Percentiles rank a stretch among this genome's conserved stretches.
phyloP scores from a whole-genome alignment of 2,888 invertebrate species.

The Noctua fimbriata region DNA sequence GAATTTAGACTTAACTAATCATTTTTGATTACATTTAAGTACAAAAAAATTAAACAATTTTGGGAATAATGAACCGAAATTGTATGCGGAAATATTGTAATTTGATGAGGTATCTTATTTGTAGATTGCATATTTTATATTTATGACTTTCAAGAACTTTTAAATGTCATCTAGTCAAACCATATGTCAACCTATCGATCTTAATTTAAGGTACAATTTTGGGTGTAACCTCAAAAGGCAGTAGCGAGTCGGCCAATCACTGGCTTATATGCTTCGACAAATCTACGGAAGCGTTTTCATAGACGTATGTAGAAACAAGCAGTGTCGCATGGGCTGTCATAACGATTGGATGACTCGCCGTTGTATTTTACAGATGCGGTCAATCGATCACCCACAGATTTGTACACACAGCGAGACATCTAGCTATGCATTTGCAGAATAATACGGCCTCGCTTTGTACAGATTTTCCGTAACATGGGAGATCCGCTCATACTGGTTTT shows the following conservation, averaged over 20 bases:
- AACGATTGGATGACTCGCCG: neutral
- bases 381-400: neutral
- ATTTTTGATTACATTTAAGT: slow-evolving; percentile 22
- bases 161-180: slow-evolving; percentile 24
- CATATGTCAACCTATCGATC: neutral
- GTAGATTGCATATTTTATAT: neutral
- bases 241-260: neutral
- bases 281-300: neutral
- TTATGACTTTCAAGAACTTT: neutral
- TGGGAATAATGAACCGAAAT: neutral
- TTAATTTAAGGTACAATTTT: neutral
- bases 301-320: neutral
- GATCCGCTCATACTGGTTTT: too few relatives aligned
- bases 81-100: neutral
- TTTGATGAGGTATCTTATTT: neutral
- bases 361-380: neutral
- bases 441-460: too few relatives aligned
- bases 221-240: neutral
- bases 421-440: too few relatives aligned
- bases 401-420: neutral
- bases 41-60: slow-evolving; percentile 2
- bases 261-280: neutral
- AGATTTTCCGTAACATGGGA: too few relatives aligned
- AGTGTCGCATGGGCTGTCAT: neutral
- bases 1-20: slow-evolving; percentile 10